Percentiles rank a stretch among this genome's conserved stretches.
phyloP scores from a whole-genome alignment of 2,113 vertebrate species.

The rat (Rattus norvegicus) region DNA sequence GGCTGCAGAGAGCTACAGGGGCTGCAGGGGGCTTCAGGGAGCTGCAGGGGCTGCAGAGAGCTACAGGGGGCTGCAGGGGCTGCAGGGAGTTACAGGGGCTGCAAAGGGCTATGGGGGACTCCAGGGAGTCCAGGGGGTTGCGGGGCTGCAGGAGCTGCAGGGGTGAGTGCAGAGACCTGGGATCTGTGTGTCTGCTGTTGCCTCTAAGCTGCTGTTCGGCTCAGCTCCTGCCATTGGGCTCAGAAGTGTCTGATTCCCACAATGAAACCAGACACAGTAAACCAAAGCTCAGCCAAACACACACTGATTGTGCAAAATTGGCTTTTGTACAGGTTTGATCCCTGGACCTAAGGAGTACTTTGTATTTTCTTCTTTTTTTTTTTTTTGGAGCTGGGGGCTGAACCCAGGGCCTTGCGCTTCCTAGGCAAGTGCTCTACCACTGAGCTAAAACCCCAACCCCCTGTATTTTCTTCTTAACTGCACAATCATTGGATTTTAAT shows the following conservation, averaged over 20 bases:
- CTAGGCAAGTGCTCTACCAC: no score
- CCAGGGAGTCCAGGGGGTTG: no score
- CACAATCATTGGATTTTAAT: neutral
- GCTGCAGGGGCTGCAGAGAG: no score
- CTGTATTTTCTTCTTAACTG: neutral
- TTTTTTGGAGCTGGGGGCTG: no score
- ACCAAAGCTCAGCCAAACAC: neutral
- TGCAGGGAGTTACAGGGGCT: no score
- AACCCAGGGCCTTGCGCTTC: no score
- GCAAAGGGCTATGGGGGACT: no score
- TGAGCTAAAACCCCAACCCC: no score
- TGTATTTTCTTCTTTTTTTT: neutral
- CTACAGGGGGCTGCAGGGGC: no score
- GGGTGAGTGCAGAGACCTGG: accelerated
- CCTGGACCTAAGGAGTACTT: neutral
- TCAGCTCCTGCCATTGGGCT: accelerated
- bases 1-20: neutral
- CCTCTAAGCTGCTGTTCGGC: accelerated
- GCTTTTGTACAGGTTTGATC: neutral
- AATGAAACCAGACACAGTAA: accelerated
- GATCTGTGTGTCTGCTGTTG: neutral
- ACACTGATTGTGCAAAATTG: no score
- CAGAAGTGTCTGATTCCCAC: accelerated
- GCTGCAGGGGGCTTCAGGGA: no score
- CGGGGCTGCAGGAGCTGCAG: neutral